phyloP scores from a whole-genome alignment of 2,113 vertebrate species.

The Aramus guarauna region DNA sequence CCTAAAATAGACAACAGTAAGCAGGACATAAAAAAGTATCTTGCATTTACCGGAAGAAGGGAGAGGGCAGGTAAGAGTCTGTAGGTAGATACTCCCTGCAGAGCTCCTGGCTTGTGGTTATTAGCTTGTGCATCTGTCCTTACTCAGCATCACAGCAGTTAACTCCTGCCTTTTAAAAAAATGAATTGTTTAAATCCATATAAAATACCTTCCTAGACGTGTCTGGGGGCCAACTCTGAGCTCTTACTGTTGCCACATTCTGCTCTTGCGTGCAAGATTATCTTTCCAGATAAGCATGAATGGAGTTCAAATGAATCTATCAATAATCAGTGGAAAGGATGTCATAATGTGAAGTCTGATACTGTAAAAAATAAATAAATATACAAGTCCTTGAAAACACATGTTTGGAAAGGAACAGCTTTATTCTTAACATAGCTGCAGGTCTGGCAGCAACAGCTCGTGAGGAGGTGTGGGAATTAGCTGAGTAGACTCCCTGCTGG shows the following conservation, averaged over 20 bases:
- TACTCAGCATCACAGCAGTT: background rate
- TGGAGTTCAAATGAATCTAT: constrained; percentile 9
- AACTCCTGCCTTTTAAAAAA: background rate
- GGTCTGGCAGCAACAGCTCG: constrained; percentile 2
- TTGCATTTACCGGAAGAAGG: background rate
- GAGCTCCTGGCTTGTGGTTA: background rate
- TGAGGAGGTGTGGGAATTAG: constrained; percentile 31
- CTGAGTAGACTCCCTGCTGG: background rate
- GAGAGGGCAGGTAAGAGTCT: background rate
- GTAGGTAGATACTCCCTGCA: background rate
- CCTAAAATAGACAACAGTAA: background rate
- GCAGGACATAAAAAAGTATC: background rate
- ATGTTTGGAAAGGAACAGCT: constrained; percentile 38
- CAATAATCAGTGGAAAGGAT: constrained; percentile 22
- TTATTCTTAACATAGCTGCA: constrained; percentile 24
- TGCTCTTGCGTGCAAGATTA: background rate
- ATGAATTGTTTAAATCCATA: background rate
- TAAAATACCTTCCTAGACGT: background rate
- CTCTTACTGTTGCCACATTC: background rate
- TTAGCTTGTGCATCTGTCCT: background rate
- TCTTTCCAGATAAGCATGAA: constrained; percentile 3
- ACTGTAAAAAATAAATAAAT: constrained; percentile 18
- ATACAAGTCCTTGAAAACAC: background rate
- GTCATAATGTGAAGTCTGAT: background rate
- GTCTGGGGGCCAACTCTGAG: background rate